phyloP scores from a whole-genome alignment of 2,888 invertebrate genomes.

The Cybosia mesomella region DNA sequence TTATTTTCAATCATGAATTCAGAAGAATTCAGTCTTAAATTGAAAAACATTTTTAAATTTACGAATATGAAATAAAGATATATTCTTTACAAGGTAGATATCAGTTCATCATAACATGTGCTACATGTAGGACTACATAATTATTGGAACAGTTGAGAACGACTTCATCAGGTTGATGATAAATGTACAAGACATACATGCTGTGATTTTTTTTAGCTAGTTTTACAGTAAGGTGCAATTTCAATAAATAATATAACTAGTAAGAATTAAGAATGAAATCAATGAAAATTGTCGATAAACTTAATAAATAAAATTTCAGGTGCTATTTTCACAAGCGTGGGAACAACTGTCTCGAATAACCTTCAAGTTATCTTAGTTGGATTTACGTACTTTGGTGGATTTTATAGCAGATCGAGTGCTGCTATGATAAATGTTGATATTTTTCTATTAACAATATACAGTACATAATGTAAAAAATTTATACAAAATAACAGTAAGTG shows the following conservation, averaged over 20 bases:
- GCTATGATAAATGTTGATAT: conserved; percentile 7
- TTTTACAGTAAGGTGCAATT: neutral
- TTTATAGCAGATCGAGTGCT: neutral
- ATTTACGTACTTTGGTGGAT: neutral
- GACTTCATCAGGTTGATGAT: neutral
- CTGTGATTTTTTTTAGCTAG: neutral
- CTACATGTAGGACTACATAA: too few species aligned
- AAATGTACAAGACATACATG: too few species aligned
- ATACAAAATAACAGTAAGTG: conserved; percentile 59
- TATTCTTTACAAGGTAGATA: too few species aligned
- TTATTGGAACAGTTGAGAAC: neutral
- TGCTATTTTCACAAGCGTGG: neutral
- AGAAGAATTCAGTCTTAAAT: too few species aligned
- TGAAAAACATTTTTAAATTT: too few species aligned
- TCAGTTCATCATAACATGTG: too few species aligned
- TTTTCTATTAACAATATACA: conserved; percentile 22
- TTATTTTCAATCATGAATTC: too few species aligned
- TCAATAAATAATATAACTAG: neutral
- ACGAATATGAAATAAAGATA: too few species aligned
- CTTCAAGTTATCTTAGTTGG: neutral
- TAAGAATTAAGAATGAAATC: neutral
- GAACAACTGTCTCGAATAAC: neutral
- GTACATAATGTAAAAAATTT: conserved; percentile 37
- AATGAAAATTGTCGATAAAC: too few species aligned
- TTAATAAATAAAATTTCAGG: neutral